These are phyloP conservation scores for Cynopterus brachyotis DNA, from an alignment of 2,113 vertebrate genomes.

Conservation along the genomic window DNA sequence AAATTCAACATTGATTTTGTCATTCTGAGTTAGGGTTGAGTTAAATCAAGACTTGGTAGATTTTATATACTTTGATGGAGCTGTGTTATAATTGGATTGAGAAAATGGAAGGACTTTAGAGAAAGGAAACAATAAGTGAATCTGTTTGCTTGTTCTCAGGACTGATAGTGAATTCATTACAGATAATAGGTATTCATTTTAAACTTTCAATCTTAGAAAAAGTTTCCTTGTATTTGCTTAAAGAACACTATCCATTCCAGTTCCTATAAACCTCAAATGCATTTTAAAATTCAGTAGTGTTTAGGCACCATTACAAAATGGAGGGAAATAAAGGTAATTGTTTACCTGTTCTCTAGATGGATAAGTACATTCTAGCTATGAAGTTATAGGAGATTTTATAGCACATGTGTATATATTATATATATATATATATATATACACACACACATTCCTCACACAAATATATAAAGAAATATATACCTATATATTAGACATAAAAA, in stretches of 20 bases:
- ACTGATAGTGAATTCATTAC: not conserved
- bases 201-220: constrained; percentile 9
- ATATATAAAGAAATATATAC: not conserved
- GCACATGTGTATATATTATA: not conserved
- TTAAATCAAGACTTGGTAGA: not conserved
- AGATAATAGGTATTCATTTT: not conserved
- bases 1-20: not conserved
- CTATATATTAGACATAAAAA: not conserved
- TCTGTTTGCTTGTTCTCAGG: not conserved
- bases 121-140: not conserved
- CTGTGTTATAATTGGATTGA: constrained; percentile 10
- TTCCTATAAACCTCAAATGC: not conserved
- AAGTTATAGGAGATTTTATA: not conserved
- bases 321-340: constrained; percentile 3
- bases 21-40: not conserved
- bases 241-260: not conserved
- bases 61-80: not conserved
- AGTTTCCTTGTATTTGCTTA: constrained; percentile 7
- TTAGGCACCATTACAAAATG: not conserved
- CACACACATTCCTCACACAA: not conserved
- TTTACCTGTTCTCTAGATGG: not conserved
- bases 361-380: not conserved
- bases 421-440: no score
- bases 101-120: not conserved
- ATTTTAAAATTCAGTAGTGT: constrained; percentile 1